Evolutionary conservation across 1,140 invertebrate genomes (phyloP), one percentile per base, ranked within the genome.

Genomic region (Pseudomyrmex concolor): DNA sequence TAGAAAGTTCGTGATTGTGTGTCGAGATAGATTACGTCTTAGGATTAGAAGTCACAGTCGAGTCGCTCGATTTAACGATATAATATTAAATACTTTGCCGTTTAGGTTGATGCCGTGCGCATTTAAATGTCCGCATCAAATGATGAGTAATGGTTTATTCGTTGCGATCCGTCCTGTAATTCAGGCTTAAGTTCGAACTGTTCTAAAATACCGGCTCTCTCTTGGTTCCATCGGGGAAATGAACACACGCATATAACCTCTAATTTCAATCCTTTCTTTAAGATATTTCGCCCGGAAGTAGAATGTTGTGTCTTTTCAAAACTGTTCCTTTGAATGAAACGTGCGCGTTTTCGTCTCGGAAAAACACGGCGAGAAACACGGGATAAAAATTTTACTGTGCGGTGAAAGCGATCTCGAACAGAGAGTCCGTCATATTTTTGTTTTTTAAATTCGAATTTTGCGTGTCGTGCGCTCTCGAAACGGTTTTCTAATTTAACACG

Each of bases 171-270:
- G 71, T 59, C 43, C 55, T 13, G 73, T 19, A 15, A 12, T 66
- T 76, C n/a, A 12, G 73, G 22, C 22, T 54, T 51, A 50, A 74
- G 5, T 12, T 7, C n/a, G 54, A 48, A 19, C 43, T 15, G 13
- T 4, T 51, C 43, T 50, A 43, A 22, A 64, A 51, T 48, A 34
- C 5, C 54, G 25, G 45, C 60, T 43, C 71, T 43, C n/a, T 48
- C 48, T 76, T 66, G 48, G 12, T 54, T 76, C 22, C 22, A 15
- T 63, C 34, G 34, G 5, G 5, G 5, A 34, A 34, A 3, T 76
- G 22, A 10, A 19, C 43, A 48, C 66, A 34, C 34, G 34, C 34
- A 17, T 78, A 78, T 78, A 78, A 70, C 76, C 76, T 70, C 48
- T 8, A 48, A 45, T 64, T 12, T 0, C 12, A 25, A 48, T 12